phyloP scores from a whole-genome alignment of 2,888 invertebrate species.

The Chloroclystis v-ata region DNA sequence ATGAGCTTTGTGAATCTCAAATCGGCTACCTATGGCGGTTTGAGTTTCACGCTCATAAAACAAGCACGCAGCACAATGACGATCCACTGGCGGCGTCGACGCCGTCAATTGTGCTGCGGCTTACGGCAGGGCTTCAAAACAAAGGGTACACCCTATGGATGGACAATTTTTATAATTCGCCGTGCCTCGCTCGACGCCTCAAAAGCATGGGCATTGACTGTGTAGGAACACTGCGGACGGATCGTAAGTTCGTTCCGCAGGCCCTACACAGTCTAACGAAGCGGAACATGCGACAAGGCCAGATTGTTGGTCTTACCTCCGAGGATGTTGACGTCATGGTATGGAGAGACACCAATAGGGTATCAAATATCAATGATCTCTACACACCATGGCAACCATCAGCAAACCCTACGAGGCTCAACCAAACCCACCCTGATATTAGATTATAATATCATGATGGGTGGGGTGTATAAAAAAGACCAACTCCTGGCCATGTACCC shows the following conservation, averaged over 20 bases:
- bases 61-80: too few species aligned
- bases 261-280: not conserved
- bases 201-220: not conserved
- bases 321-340: conserved; percentile 1
- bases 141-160: not conserved
- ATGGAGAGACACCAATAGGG: not conserved
- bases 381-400: not conserved
- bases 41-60: not conserved
- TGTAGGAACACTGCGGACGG: not conserved
- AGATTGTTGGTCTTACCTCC: not conserved
- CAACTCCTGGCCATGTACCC: not conserved
- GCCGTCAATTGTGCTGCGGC: not conserved
- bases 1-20: not conserved
- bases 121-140: not conserved
- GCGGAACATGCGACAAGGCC: not conserved
- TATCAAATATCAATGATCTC: not conserved
- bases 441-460: not conserved
- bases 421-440: not conserved
- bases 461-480: not conserved
- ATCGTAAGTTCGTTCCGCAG: not conserved
- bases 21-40: not conserved
- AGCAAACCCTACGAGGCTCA: not conserved
- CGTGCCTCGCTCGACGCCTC: not conserved
- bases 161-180: not conserved
- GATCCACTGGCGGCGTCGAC: not conserved